phyloP scores from a whole-genome alignment of 2,113 vertebrate genomes.

The Hypocryptadius cinnamomeus region DNA sequence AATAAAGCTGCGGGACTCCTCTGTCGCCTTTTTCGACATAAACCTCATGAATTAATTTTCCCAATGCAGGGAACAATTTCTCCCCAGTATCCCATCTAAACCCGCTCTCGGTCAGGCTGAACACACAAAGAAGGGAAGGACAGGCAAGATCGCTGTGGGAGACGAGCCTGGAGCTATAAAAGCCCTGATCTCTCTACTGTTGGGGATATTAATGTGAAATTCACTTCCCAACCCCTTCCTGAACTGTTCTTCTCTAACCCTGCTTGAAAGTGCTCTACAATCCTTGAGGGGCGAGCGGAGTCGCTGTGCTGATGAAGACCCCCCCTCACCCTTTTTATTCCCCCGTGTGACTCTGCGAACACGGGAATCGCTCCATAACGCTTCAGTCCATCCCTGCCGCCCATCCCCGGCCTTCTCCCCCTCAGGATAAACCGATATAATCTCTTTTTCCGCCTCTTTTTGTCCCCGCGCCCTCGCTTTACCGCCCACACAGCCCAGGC shows the following conservation, averaged over 20 bases:
- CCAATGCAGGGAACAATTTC: background rate
- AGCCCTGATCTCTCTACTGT: background rate
- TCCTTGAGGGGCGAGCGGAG: rapidly evolving
- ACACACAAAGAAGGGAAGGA: background rate
- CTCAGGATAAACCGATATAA: rapidly evolving
- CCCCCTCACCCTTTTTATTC: background rate
- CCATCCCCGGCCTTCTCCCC: background rate
- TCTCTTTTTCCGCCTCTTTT: background rate
- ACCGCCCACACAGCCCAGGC: background rate
- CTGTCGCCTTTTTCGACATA: background rate
- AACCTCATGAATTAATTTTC: background rate
- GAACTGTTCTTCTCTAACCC: background rate
- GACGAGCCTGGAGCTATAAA: background rate
- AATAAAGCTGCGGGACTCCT: background rate
- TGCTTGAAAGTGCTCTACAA: rapidly evolving
- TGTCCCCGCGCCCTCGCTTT: background rate
- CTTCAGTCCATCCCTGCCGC: background rate
- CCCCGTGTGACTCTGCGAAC: rapidly evolving
- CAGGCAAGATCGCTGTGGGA: background rate
- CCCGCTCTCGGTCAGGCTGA: background rate
- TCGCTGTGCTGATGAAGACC: background rate
- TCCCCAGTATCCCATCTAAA: background rate
- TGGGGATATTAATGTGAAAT: background rate
- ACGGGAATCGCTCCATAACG: rapidly evolving
- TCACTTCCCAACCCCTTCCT: background rate